phyloP scores from a whole-genome alignment of 2,888 invertebrate species.

The Oegoconia quadripuncta region DNA sequence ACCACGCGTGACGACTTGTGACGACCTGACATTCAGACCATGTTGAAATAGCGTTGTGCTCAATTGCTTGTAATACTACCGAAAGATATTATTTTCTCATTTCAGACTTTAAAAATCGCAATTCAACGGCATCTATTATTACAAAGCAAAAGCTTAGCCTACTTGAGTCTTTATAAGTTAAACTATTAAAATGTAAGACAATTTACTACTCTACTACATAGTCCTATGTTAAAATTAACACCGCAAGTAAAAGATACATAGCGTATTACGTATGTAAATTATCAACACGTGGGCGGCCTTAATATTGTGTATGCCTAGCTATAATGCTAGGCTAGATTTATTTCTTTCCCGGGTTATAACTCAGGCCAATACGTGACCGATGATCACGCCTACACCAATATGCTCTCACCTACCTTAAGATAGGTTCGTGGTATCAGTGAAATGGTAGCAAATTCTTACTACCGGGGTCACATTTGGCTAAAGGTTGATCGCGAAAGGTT shows the following conservation, averaged over 20 bases:
- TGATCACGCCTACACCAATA: constrained; percentile 57
- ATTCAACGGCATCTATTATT: too few species aligned
- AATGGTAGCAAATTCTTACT: constrained; percentile 62
- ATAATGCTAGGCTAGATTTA: constrained; percentile 59
- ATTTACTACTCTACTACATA: too few species aligned
- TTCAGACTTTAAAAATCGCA: too few species aligned
- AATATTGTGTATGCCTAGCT: constrained; percentile 43
- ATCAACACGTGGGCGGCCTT: constrained; percentile 48
- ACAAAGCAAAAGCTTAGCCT: too few species aligned
- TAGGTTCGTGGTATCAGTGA: constrained; percentile 32
- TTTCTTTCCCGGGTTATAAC: constrained; percentile 64
- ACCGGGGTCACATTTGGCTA: constrained; percentile 59
- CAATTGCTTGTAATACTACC: too few species aligned
- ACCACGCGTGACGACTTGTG: too few species aligned
- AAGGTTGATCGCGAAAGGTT: constrained; percentile 66
- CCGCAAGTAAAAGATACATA: constrained; percentile 12
- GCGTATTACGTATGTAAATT: constrained; percentile 36
- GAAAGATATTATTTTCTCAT: too few species aligned
- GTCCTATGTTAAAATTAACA: constrained; percentile 23
- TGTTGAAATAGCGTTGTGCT: too few species aligned
- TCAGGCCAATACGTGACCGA: constrained; percentile 72
- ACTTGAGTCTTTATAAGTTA: too few species aligned
- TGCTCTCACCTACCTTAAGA: neutral
- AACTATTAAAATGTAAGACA: too few species aligned
- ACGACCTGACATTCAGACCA: too few species aligned